phyloP scores from a whole-genome alignment of 2,797 vertebrate species.

The Selene dorsalis region DNA sequence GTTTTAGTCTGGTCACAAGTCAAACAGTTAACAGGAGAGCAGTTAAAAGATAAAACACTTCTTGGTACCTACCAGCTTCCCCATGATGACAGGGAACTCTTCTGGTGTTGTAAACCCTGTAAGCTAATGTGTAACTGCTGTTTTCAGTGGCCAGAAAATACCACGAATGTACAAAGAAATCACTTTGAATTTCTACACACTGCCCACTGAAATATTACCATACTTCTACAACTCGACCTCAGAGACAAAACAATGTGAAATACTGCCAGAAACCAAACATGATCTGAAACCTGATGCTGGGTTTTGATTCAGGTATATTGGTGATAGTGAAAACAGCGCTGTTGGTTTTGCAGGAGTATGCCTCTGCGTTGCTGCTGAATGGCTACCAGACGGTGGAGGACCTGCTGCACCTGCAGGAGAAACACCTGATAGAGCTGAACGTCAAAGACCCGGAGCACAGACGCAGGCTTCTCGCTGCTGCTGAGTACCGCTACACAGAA shows the following conservation, averaged over 20 bases:
- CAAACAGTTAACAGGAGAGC: not conserved
- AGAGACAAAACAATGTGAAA: not conserved
- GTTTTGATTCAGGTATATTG: not conserved
- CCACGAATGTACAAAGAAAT: not conserved
- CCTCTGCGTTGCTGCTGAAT: slow-evolving; percentile 92
- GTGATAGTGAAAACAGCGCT: slow-evolving; percentile 4
- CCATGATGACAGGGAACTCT: not conserved
- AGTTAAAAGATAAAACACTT: not conserved
- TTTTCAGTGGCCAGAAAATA: not conserved
- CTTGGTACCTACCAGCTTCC: not conserved
- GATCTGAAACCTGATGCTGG: not conserved
- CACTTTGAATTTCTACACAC: not conserved
- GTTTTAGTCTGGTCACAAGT: not conserved
- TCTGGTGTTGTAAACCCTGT: not conserved
- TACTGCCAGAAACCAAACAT: not conserved
- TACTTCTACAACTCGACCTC: not conserved
- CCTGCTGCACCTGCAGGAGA: slow-evolving; percentile 92
- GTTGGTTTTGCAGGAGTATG: slow-evolving; percentile 87
- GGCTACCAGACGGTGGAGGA: slow-evolving; percentile 96
- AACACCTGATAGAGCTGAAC: slow-evolving; percentile 95
- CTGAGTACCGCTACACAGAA: slow-evolving; percentile 88
- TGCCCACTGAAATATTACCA: not conserved
- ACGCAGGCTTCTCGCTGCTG: slow-evolving; percentile 87
- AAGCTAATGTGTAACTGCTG: not conserved
- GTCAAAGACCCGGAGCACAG: slow-evolving; percentile 92